A percentile compares a stretch with the other conserved stretches of the same genome.
Conservation (phyloP, 2,888 invertebrate genomes). For the Aplocera efformata region DNA sequence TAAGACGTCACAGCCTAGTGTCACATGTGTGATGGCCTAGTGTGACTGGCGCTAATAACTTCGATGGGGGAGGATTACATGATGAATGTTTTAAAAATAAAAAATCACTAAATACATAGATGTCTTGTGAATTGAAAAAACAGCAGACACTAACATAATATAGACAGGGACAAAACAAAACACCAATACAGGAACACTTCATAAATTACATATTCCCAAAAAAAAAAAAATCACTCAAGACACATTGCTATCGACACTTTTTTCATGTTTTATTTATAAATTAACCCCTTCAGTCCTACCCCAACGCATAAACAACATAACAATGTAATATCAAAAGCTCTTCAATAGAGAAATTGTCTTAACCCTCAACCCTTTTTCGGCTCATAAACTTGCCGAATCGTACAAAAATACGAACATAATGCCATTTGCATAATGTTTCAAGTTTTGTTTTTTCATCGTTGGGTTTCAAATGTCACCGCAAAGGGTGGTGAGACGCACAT, state of each 20-base stretch:
- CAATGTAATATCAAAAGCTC: slow-evolving; percentile 62
- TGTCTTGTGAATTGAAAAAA: too few relatives aligned
- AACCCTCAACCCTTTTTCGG: slow-evolving; percentile 74
- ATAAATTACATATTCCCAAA: too few relatives aligned
- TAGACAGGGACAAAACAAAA: too few relatives aligned
- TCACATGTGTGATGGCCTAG: too few relatives aligned
- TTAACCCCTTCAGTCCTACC: slow-evolving; percentile 7
- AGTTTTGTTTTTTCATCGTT: slow-evolving; percentile 77
- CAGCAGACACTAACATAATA: too few relatives aligned
- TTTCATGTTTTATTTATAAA: slow-evolving; percentile 13
- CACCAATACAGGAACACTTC: too few relatives aligned
- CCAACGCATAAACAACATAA: slow-evolving; percentile 44
- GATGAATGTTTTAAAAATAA: too few relatives aligned
- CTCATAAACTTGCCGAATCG: slow-evolving; percentile 75
- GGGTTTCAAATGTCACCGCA: slow-evolving; percentile 78
- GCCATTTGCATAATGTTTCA: slow-evolving; percentile 79
- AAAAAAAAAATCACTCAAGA: neutral
- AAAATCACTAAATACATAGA: too few relatives aligned
- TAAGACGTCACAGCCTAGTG: too few relatives aligned
- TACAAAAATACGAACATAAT: slow-evolving; percentile 78
- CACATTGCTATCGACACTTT: neutral
- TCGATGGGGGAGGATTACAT: too few relatives aligned
- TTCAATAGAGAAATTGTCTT: slow-evolving; percentile 59
- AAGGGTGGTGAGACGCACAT: slow-evolving; percentile 70
- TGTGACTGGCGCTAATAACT: too few relatives aligned